phyloP scores from a whole-genome alignment of 2,888 invertebrate genomes.

The Flexamia atlantica region DNA sequence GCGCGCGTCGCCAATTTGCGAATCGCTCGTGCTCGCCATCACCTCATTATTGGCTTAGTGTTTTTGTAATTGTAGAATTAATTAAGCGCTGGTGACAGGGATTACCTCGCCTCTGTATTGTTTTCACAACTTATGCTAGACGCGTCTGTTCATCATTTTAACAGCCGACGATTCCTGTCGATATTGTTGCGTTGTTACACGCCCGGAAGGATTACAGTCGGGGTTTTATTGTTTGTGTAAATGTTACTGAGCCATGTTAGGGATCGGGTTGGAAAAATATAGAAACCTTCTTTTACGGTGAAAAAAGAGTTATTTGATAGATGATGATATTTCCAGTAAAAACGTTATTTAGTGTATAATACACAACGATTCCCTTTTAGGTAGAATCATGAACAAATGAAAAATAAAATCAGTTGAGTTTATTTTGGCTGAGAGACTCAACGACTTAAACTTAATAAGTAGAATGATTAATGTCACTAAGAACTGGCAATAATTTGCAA shows the following conservation, averaged over 20 bases:
- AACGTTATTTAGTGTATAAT: too few species aligned
- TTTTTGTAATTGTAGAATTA: conserved; percentile 52
- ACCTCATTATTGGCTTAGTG: conserved; percentile 53
- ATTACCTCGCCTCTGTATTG: conserved; percentile 43
- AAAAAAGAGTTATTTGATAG: too few species aligned
- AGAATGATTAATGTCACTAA: too few species aligned
- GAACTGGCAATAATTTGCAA: too few species aligned
- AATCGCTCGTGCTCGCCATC: conserved; percentile 5
- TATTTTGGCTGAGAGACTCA: too few species aligned
- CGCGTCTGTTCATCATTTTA: conserved; percentile 48
- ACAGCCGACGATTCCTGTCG: conserved; percentile 25
- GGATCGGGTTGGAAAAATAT: not conserved
- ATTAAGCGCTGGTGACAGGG: conserved; percentile 42
- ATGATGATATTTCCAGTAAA: too few species aligned
- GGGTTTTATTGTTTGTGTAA: conserved; percentile 6
- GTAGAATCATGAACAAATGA: too few species aligned
- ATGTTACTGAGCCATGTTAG: not conserved
- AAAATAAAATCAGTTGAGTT: too few species aligned
- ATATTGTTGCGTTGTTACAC: conserved; percentile 9
- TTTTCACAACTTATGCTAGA: conserved; percentile 56
- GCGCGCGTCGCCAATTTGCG: conserved; percentile 51
- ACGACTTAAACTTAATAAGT: too few species aligned
- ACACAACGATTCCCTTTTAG: too few species aligned
- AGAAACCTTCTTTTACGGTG: not conserved
- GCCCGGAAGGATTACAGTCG: conserved; percentile 18